Evolutionary conservation across 1,140 invertebrate species (phyloP).

Genomic region (Cyphomyrmex costatus): DNA sequence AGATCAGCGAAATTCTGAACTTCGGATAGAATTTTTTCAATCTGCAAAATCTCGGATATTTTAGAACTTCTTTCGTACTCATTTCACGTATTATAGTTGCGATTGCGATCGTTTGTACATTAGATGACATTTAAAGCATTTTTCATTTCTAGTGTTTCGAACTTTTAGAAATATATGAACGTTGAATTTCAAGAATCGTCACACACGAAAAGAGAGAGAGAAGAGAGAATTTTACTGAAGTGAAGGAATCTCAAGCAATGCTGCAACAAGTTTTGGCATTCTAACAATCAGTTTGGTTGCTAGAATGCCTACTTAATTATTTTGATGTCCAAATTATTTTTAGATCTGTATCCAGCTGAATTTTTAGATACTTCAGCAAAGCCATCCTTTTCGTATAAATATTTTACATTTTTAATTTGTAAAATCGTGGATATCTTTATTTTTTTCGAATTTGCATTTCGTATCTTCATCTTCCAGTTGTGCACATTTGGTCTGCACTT

Average conservation of each 20-base stretch:
- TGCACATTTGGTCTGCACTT: background rate
- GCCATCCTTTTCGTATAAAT: background rate
- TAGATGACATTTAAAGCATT: background rate
- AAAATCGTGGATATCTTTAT: constrained; percentile 20
- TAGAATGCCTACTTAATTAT: too few species aligned
- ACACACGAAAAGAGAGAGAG: too few species aligned
- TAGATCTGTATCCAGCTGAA: too few species aligned
- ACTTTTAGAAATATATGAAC: background rate
- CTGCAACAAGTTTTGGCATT: too few species aligned
- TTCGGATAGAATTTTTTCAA: background rate
- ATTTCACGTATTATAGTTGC: too few species aligned
- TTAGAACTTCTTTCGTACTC: background rate
- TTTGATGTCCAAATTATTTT: too few species aligned
- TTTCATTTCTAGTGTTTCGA: background rate
- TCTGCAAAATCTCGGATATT: background rate
- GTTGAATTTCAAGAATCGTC: background rate
- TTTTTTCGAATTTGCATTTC: background rate
- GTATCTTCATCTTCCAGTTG: background rate
- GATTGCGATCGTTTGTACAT: background rate
- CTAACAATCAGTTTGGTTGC: too few species aligned
- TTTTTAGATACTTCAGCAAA: background rate
- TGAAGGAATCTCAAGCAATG: too few species aligned
- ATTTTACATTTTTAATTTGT: background rate
- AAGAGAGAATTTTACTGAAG: too few species aligned
- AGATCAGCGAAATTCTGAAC: background rate